These are phyloP conservation scores for Syrista parreyssii DNA, from an alignment of 2,888 invertebrate genomes.

Conservation along the genomic window DNA sequence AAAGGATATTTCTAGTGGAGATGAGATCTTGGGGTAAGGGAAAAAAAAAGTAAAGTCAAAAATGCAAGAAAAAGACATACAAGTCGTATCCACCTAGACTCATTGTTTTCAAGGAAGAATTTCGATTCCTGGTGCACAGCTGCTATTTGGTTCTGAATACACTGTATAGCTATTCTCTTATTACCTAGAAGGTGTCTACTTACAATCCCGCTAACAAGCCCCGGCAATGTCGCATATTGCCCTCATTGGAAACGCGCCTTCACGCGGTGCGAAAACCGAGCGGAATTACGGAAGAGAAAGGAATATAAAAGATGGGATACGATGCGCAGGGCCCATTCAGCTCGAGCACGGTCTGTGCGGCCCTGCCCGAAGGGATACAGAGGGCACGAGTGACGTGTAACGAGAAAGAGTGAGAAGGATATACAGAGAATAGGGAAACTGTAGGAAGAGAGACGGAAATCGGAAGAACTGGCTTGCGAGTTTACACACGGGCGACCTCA, in stretches of 20 bases:
- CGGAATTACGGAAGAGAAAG: not conserved
- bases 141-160: not conserved
- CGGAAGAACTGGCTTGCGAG: constrained; percentile 33
- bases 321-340: not conserved
- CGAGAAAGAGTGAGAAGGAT: not conserved
- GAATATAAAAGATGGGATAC: not conserved
- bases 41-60: not conserved
- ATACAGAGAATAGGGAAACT: too few species aligned
- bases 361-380: not conserved
- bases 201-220: constrained; percentile 22
- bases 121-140: not conserved
- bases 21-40: not conserved
- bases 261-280: not conserved
- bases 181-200: not conserved
- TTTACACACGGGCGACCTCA: constrained; percentile 45
- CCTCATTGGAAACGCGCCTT: constrained; percentile 21
- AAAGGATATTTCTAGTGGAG: not conserved
- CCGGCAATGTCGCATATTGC: constrained; percentile 26
- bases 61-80: not conserved
- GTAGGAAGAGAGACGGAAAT: not conserved
- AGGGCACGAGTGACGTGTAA: not conserved
- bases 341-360: not conserved
- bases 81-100: not conserved
- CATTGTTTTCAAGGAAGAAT: not conserved
- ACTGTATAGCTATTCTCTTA: not conserved